Evolutionary conservation across 1,140 invertebrate species (phyloP).

Genomic region (Monochamus saltuarius): DNA sequence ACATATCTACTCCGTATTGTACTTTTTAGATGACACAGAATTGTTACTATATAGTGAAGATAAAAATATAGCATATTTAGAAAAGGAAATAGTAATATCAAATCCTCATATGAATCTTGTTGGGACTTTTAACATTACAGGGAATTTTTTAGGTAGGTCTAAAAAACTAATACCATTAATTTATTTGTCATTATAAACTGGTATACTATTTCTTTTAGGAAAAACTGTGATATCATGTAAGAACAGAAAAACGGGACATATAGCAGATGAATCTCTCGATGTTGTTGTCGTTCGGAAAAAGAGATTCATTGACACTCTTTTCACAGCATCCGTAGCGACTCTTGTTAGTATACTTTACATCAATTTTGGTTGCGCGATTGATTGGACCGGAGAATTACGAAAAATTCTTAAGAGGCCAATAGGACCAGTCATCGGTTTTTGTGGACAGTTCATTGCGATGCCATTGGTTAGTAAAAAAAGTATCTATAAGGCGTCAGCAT

Average conservation of each 20-base stretch:
- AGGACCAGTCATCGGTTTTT: constrained; percentile 79
- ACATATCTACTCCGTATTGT: no score
- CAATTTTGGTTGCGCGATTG: constrained; percentile 91
- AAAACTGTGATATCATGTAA: constrained; percentile 27
- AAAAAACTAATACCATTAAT: not conserved
- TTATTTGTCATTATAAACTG: not conserved
- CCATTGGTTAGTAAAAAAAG: constrained; percentile 66
- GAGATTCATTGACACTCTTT: constrained; percentile 71
- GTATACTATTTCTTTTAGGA: constrained; percentile 5
- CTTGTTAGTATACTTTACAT: constrained; percentile 80
- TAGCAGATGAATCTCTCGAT: constrained; percentile 18
- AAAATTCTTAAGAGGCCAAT: constrained; percentile 72
- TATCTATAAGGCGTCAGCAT: not conserved
- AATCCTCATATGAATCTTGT: not conserved
- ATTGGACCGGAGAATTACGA: constrained; percentile 68
- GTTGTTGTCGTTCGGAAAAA: constrained; percentile 65
- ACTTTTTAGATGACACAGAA: constrained; percentile 1
- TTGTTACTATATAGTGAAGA: constrained; percentile 22
- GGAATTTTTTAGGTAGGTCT: constrained; percentile 33
- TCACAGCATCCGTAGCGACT: constrained; percentile 74
- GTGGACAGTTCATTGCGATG: constrained; percentile 86
- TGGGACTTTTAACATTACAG: constrained; percentile 28
- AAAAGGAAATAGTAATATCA: constrained; percentile 21
- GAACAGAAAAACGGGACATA: constrained; percentile 11
- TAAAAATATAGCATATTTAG: constrained; percentile 24